Conservation (phyloP, 2,113 vertebrate species). For the Salvator merianae region DNA sequence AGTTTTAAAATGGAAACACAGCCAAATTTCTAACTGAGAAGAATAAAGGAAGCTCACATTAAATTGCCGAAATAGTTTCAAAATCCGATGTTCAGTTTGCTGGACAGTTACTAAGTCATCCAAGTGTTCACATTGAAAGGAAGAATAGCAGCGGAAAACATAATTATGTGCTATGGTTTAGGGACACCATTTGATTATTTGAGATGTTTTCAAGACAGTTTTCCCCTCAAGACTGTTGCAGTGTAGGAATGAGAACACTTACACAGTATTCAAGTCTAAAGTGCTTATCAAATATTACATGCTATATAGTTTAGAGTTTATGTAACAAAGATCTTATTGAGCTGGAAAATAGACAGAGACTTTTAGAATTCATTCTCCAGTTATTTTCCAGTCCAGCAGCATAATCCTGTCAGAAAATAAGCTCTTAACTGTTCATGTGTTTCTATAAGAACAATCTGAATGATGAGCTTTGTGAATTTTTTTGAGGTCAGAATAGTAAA, state of each 20-base stretch:
- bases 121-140: conserved; percentile 56
- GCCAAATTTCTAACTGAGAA: background rate
- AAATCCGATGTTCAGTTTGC: conserved; percentile 44
- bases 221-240: conserved; percentile 39
- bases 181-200: conserved; percentile 59
- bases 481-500: conserved; percentile 7
- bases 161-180: conserved; percentile 65
- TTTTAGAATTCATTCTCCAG: conserved; percentile 62
- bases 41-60: background rate
- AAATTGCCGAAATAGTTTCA: background rate
- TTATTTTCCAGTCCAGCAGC: conserved; percentile 67
- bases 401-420: conserved; percentile 49
- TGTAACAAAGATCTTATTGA: conserved; percentile 70
- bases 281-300: conserved; percentile 63
- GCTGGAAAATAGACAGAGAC: conserved; percentile 70
- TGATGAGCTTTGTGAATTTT: conserved; percentile 39
- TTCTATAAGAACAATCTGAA: conserved; percentile 41
- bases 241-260: conserved; percentile 54
- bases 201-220: conserved; percentile 61
- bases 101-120: conserved; percentile 63
- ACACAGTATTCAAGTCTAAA: conserved; percentile 57
- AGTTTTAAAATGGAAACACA: too few species aligned
- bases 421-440: conserved; percentile 35
- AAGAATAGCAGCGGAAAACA: conserved; percentile 55
- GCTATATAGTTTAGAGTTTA: conserved; percentile 66